Base-by-base conservation (phyloP, 2,113 vertebrate species). In the Dunckerocampus dactyliophorus region DNA sequence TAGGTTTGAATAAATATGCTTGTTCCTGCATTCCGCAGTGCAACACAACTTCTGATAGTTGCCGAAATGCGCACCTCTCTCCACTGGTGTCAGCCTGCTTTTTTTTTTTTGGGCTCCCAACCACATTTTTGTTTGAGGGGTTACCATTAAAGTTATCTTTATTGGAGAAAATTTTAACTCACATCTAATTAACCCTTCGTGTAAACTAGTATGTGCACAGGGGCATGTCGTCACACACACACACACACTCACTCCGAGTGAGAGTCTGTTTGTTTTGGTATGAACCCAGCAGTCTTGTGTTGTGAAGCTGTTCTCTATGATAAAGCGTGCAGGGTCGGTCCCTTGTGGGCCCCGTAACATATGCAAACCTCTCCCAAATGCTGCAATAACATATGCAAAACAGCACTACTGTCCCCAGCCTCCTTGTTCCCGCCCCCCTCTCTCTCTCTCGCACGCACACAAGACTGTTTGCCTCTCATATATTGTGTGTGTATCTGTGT, bases 351-450 rank as follows among this genome's bases (percentile, higher is more conserved):
- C 74, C 79, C 56, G 78, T 84, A 87, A 89, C 82, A 71, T 84
- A 89, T 88, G 85, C 82, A 88, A 80, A 86, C 80, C 74, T 81
- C 79, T 82, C 75, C 68, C 81, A 69, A 72, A 72, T 61, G 65
- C 81, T 73, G 72, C 80, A 85, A 82, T 84, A 85, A 83, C 81
- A 74, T 78, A 87, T 86, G 87, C 84, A 88, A 87, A 86, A 80
- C 69, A 81, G 69, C 7, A n/a, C 72, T 61, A 57, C 71, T 73
- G 77, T 80, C 78, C 71, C 70, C 16, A 22, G 64, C 75, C 77
- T 59, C 56, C 63, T 31, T 28, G 21, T 72, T 66, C 66, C 62
- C 72, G 71, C 57, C 74, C 65, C 62, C 66, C 72, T 43, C 59
- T 75, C 61, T 10, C 22, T 49, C 49, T 45, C 20, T 46, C 56